Base-by-base conservation (phyloP, 2,113 vertebrate genomes). In the Bos indicus region DNA sequence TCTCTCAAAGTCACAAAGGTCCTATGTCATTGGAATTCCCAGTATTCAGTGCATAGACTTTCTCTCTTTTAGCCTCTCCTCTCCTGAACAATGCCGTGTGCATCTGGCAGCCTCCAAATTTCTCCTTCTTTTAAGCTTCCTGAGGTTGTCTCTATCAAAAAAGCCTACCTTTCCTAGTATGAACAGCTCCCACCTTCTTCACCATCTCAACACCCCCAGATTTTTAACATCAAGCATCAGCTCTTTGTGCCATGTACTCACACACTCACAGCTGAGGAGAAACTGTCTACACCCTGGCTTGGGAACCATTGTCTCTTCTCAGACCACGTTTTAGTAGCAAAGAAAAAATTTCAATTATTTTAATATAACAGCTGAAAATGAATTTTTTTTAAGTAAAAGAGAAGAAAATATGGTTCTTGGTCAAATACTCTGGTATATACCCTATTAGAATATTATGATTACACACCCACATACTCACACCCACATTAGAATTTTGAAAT, bases 301-400 rank as follows among this genome's bases (percentile, higher is more conserved):
- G 30, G 28, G 30, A 19, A 21, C 7, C 12, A 30, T 2, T 77
- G 51, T 84, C 48, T 85, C 13, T 84, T 67, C 59, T 96, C 51
- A 91, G 52, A 80, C 4, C 10, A 57, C 5, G 5, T 80, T 78
- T 95, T 43, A 57, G 15, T 83, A 59, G n/a, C 54, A 87, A 64
- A 78, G 17, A 54, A 59, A 21, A 43, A 12, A 57, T 56, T 82
- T 1, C 13, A 14, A 33, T 36, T 85, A 25, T 71, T 28, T 52
- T 51, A 93, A 83, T 13, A 84, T 43, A 85, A 52, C 2, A 57
- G 26, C 21, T 57, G 7, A 90, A 94, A 57, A 62, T 56, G 2
- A 43, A 23, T 93, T 95, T 95, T 95, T 86, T 46, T 74, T 0
- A 91, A 67, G 21, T 56, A 62, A 89, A 92, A 71, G 48, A n/a